Evolutionary conservation across 2,797 vertebrate species (phyloP).

Genomic region (Macroramphosus scolopax): DNA sequence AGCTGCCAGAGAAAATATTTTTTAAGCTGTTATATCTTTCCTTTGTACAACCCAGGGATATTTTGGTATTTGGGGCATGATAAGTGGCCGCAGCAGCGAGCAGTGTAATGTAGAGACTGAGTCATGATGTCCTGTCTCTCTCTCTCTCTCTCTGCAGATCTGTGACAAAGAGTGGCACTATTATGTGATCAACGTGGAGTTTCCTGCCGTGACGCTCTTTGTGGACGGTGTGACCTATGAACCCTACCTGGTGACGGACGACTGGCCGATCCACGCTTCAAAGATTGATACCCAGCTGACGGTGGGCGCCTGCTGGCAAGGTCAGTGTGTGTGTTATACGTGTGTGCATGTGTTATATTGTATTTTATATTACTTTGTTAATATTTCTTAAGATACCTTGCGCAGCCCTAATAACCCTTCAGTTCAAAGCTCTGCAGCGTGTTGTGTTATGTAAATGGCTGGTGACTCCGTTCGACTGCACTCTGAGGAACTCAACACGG

Average conservation of each 20-base stretch:
- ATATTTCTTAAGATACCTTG: too few species aligned
- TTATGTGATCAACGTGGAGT: conserved; percentile 95
- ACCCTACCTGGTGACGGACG: conserved; percentile 97
- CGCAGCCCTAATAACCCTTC: too few species aligned
- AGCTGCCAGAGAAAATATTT: conserved; percentile 26
- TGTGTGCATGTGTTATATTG: background rate
- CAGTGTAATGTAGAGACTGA: background rate
- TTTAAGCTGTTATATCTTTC: too few species aligned
- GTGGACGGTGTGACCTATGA: conserved; percentile 95
- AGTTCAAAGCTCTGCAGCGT: too few species aligned
- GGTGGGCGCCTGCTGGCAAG: conserved; percentile 98
- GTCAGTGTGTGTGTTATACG: conserved; percentile 70
- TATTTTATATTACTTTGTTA: too few species aligned
- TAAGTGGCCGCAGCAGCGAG: conserved; percentile 10
- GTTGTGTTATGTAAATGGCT: too few species aligned
- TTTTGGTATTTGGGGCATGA: conserved; percentile 19
- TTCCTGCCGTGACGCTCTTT: conserved; percentile 92
- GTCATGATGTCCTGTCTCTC: conserved; percentile 18
- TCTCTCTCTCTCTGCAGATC: conserved; percentile 78
- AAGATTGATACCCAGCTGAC: conserved; percentile 96
- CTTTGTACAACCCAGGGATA: too few species aligned
- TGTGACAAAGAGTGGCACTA: conserved; percentile 99
- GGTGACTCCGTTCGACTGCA: background rate
- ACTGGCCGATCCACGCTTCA: conserved; percentile 95
- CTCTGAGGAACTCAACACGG: too few species aligned